Conservation (phyloP, 2,113 vertebrate species). For the Antennarius striatus region DNA sequence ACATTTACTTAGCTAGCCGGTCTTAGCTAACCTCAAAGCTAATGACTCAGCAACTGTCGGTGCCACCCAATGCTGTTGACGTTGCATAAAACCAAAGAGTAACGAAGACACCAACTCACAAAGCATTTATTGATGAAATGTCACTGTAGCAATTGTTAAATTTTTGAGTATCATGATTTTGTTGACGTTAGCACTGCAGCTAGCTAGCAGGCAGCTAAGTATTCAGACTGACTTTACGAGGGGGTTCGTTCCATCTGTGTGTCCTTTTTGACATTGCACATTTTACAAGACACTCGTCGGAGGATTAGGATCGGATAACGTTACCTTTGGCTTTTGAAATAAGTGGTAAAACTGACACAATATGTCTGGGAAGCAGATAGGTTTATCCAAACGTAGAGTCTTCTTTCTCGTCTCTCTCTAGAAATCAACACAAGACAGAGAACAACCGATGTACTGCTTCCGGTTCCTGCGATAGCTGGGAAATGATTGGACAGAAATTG, state of each 20-base stretch:
- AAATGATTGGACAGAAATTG: slow-evolving; percentile 61
- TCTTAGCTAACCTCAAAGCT: slow-evolving; percentile 73
- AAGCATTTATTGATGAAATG: slow-evolving; percentile 25
- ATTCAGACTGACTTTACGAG: slow-evolving; percentile 64
- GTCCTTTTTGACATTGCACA: slow-evolving; percentile 33
- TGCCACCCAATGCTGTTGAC: not conserved
- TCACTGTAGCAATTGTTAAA: not conserved
- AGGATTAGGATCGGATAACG: slow-evolving; percentile 34
- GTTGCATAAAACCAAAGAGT: not conserved
- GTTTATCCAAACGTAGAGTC: slow-evolving; percentile 65
- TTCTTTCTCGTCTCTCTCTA: slow-evolving; percentile 63
- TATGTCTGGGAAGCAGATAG: slow-evolving; percentile 20
- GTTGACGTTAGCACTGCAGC: slow-evolving; percentile 59
- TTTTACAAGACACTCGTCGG: slow-evolving; percentile 3
- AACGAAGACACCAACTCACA: not conserved
- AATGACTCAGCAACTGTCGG: slow-evolving; percentile 79
- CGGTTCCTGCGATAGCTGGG: slow-evolving; percentile 34
- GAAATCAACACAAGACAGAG: slow-evolving; percentile 71
- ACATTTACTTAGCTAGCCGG: slow-evolving; percentile 70
- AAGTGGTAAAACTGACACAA: slow-evolving; percentile 23
- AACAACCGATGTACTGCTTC: slow-evolving; percentile 41
- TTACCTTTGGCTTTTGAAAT: slow-evolving; percentile 70
- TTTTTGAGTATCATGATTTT: slow-evolving; percentile 36
- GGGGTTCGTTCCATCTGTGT: slow-evolving; percentile 24
- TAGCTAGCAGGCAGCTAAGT: slow-evolving; percentile 57